Evolutionary conservation across 1,140 invertebrate species (phyloP).

Genomic region (Nasonia vitripennis): DNA sequence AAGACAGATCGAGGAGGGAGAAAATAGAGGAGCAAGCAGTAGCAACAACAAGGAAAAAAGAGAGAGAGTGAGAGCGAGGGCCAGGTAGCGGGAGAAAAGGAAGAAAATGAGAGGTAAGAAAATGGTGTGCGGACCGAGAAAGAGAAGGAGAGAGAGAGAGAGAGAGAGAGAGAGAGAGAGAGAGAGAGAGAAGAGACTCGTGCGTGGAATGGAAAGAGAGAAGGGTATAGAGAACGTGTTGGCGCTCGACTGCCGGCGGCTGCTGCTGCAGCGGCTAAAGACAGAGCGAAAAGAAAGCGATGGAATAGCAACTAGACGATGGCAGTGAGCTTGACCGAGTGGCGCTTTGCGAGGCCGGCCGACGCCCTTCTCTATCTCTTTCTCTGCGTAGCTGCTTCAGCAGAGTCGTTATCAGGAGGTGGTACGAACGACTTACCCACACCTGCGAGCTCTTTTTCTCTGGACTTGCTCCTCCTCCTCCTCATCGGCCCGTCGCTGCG

Average conservation of each 20-base stretch:
- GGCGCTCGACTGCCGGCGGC: constrained; percentile 4
- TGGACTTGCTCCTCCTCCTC: not conserved
- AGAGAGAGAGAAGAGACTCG: not conserved
- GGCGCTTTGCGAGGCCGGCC: constrained; percentile 60
- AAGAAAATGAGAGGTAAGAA: constrained; percentile 4
- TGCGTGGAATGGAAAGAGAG: constrained; percentile 37
- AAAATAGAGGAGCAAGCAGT: constrained; percentile 7
- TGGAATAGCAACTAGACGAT: constrained; percentile 53
- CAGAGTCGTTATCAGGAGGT: constrained; percentile 27
- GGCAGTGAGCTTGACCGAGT: constrained; percentile 65
- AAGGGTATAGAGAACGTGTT: constrained; percentile 16
- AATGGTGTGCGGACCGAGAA: not conserved
- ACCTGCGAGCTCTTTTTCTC: not conserved
- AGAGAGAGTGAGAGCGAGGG: not conserved
- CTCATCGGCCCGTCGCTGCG: not conserved
- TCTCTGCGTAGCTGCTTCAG: constrained; percentile 5
- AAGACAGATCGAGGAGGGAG: constrained; percentile 17
- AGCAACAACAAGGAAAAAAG: not conserved
- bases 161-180: constrained; percentile 7
- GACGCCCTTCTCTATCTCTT: constrained; percentile 56
- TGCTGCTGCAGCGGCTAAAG: constrained; percentile 2
- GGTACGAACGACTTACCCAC: constrained; percentile 2
- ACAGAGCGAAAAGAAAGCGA: constrained; percentile 47
- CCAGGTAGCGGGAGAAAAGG: not conserved
- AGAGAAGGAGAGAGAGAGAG: constrained; percentile 7